Evolutionary conservation across 2,113 vertebrate species (phyloP).

Genomic region (Etheostoma spectabile): DNA sequence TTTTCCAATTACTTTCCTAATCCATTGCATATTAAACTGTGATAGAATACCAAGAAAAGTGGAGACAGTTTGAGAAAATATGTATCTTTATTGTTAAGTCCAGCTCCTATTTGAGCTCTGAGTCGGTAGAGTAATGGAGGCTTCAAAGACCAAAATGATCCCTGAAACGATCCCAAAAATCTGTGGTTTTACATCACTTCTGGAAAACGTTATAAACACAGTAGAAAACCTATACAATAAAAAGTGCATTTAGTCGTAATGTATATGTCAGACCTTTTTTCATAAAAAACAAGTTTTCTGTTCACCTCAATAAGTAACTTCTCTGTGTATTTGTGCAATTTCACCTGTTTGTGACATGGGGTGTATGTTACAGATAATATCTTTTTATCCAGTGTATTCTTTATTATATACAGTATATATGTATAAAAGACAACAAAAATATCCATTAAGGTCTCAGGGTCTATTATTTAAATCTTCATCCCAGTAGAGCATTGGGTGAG

Average conservation of each 20-base stretch:
- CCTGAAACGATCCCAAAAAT: not conserved
- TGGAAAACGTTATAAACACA: conserved; percentile 22
- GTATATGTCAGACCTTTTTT: not conserved
- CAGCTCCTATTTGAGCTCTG: not conserved
- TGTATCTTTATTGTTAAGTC: conserved; percentile 50
- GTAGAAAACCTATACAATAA: conserved; percentile 1
- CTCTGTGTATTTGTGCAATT: not conserved
- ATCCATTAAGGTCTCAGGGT: not conserved
- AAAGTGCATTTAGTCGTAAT: conserved; percentile 29
- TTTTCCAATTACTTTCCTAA: not conserved
- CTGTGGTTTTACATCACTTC: not conserved
- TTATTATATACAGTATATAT: not conserved
- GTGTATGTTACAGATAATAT: not conserved
- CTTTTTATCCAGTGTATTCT: not conserved
- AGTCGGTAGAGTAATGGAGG: not conserved
- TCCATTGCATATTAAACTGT: not conserved
- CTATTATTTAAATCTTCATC: conserved; percentile 16
- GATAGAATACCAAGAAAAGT: not conserved
- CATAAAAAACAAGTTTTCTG: not conserved
- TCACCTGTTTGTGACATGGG: not conserved
- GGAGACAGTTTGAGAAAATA: conserved; percentile 54
- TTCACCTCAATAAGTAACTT: not conserved
- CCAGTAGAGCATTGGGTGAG: conserved; percentile 4
- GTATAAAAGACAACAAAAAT: not conserved
- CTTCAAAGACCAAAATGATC: conserved; percentile 14